Base-by-base conservation (phyloP, 2,888 invertebrate species). In the Pristionchus mayeri region DNA sequence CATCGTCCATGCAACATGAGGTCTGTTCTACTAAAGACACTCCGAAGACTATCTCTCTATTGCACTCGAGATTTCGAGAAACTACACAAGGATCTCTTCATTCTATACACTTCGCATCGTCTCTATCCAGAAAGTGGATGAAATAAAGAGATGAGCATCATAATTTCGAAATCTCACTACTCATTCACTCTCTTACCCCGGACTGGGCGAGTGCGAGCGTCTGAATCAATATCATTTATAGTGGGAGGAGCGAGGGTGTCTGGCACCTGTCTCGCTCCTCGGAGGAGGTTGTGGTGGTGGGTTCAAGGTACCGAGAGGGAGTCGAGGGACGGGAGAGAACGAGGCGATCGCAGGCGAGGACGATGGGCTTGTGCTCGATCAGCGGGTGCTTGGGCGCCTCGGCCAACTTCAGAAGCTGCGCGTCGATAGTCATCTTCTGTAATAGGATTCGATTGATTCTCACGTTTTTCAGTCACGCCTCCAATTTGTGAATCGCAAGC, bases 361-460 rank as follows among this genome's bases (percentile, higher is more conserved):
- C 84, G 52, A 84, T 34, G 37, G 84, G 84, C 37, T 71, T 84
- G 75, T 84, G 84, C 84, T 84, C 84, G 75, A 84, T 84, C 21
- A 84, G 48, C n/a, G 84, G 84, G n/a, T 50, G 50, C 52, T 84
- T 71, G n/a, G 71, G 52, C 18, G 86, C 85, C 78, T 89, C 89
- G 24, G 88, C 85, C 71, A 90, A 67, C 50, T 86, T 86, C 82
- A 88, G 85, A 44, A 90, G 88, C 85, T 90, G 89, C 78, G 88
- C 88, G 71, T 90, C 89, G 85, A 90, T 90, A 67, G 86, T 87
- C 78, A 90, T 60, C 85, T 89, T 90, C 89, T 90, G 85, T 84
- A 88, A 78, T 13, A n/a, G n/a, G n/a, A n/a, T n/a, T n/a, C n/a
- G n/a, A n/a, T n/a, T n/a, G n/a, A n/a, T n/a, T n/a, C n/a, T n/a